Evolutionary conservation across 2,113 vertebrate genomes (phyloP).

Genomic region (Bubalus kerabau): DNA sequence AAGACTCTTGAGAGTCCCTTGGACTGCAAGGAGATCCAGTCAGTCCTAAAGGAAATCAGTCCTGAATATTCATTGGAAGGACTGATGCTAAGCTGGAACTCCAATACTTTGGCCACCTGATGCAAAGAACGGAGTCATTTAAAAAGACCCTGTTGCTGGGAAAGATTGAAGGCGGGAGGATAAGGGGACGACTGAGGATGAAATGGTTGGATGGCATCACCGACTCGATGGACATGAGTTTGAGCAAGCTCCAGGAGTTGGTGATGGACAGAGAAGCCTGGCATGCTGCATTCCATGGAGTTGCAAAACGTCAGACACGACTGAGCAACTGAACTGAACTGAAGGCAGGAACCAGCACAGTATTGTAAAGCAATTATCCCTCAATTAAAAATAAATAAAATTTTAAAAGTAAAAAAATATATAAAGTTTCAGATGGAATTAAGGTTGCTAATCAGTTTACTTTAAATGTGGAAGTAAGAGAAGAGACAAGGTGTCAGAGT

Average conservation of each 20-base stretch:
- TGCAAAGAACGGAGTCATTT: background rate
- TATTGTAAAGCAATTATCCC: background rate
- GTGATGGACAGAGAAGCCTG: background rate
- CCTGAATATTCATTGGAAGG: background rate
- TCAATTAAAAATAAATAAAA: background rate
- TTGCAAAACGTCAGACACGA: fast-evolving
- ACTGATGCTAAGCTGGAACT: background rate
- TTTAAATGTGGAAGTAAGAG: background rate
- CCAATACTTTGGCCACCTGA: background rate
- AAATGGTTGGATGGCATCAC: background rate
- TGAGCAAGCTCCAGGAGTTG: background rate
- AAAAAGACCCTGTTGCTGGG: background rate
- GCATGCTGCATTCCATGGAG: background rate
- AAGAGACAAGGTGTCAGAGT: background rate
- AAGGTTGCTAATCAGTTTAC: background rate
- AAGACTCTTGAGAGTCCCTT: background rate
- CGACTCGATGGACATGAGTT: background rate
- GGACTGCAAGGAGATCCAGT: background rate
- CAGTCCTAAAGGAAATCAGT: background rate
- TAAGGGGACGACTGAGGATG: background rate
- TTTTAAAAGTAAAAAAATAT: background rate
- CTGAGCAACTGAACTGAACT: background rate
- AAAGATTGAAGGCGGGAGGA: background rate
- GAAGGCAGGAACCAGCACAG: background rate
- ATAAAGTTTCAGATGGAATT: background rate